Evolutionary conservation across 1,140 invertebrate species (phyloP).

Genomic region (Monomorium pharaonis): DNA sequence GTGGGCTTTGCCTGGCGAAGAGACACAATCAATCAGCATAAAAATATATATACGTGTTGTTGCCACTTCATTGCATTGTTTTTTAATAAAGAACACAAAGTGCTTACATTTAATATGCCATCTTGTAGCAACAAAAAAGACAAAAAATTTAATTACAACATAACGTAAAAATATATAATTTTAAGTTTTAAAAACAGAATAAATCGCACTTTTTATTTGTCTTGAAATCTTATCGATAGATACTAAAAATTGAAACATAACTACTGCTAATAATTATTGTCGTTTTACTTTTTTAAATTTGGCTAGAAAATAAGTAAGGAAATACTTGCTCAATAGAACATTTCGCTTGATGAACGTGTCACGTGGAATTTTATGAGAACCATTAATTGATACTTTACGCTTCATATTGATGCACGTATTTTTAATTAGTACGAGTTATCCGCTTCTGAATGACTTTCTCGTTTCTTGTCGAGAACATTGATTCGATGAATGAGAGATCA

Average conservation of each 20-base stretch:
- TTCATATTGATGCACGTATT: neutral
- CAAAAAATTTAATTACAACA: neutral
- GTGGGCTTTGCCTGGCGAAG: constrained; percentile 85
- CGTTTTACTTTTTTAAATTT: neutral
- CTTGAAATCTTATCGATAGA: neutral
- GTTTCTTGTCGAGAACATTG: neutral
- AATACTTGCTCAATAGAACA: neutral
- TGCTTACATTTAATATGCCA: neutral
- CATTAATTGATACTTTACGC: constrained; percentile 7
- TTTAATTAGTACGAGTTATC: neutral
- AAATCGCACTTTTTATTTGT: neutral
- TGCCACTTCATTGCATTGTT: neutral
- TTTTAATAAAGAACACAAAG: neutral
- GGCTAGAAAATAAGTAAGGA: neutral
- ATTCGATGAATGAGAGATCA: neutral
- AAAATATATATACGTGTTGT: neutral
- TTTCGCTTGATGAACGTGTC: neutral
- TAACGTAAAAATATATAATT: neutral
- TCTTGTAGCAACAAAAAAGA: neutral
- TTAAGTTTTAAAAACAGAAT: neutral
- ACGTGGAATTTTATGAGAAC: neutral
- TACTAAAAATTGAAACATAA: neutral
- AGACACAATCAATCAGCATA: constrained; percentile 62
- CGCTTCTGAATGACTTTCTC: neutral
- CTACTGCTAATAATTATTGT: neutral